Percentiles rank a stretch among this genome's conserved stretches.
Evolutionary conservation across 2,113 vertebrate genomes (phyloP).

Genomic region (Xenotilapia longispinis): DNA sequence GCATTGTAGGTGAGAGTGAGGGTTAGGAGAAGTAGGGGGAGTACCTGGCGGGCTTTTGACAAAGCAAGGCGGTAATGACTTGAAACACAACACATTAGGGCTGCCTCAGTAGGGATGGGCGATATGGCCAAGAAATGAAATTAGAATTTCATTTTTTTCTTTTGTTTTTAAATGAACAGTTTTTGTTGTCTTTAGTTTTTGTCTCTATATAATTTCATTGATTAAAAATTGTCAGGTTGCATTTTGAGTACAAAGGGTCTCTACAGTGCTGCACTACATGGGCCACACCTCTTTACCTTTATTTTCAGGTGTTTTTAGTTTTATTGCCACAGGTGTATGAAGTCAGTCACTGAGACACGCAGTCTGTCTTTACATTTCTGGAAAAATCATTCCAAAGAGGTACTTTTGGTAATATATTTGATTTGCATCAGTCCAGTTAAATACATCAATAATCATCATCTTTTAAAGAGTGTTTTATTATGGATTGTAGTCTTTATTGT

Average conservation of each 20-base stretch:
- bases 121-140: not conserved
- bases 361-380: not conserved
- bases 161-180: not conserved
- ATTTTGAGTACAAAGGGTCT: not conserved
- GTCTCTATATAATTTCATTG: no score
- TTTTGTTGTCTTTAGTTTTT: not conserved
- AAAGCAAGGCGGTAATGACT: slow-evolving; percentile 23
- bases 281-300: not conserved
- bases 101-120: not conserved
- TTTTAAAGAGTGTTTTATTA: not conserved
- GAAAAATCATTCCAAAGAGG: not conserved
- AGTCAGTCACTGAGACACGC: not conserved
- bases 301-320: not conserved
- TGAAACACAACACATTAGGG: slow-evolving; percentile 26
- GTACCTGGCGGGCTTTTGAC: slow-evolving; percentile 48
- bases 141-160: not conserved
- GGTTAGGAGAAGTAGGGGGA: slow-evolving; percentile 13
- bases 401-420: not conserved
- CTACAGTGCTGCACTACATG: not conserved
- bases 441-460: not conserved
- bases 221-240: not conserved
- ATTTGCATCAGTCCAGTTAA: not conserved
- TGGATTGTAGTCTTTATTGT: not conserved
- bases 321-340: not conserved
- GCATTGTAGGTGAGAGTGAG: slow-evolving; percentile 57